A percentile compares a stretch with the other conserved stretches of the same genome.
phyloP scores from a whole-genome alignment of 2,113 vertebrate species.

The Serilophus lunatus region DNA sequence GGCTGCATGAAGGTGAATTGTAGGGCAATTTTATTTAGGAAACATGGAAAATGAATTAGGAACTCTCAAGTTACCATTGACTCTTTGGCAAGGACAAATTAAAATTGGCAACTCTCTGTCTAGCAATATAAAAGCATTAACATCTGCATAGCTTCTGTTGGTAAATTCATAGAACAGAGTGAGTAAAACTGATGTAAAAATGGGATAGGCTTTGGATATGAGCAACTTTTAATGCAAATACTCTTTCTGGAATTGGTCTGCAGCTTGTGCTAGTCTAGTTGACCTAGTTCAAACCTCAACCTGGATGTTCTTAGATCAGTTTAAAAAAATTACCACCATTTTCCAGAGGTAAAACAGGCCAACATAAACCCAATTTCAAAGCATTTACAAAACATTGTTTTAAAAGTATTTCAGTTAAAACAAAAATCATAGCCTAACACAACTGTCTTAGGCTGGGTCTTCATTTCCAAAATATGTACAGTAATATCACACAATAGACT shows the following conservation, averaged over 20 bases:
- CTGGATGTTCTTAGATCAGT: background rate
- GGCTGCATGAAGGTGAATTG: background rate
- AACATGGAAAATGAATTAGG: background rate
- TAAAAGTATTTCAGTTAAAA: background rate
- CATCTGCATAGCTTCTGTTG: constrained; percentile 32
- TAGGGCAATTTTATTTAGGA: background rate
- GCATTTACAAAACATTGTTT: background rate
- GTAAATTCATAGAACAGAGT: background rate
- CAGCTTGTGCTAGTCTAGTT: background rate
- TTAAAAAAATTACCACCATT: background rate
- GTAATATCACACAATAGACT: constrained; percentile 68
- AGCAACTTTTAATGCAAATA: background rate
- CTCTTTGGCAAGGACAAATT: background rate
- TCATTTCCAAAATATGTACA: constrained; percentile 61
- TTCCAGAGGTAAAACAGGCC: background rate
- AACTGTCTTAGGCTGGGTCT: background rate
- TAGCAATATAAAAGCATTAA: background rate
- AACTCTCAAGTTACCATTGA: background rate
- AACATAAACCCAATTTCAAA: background rate
- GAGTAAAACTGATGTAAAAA: background rate
- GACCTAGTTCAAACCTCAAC: background rate
- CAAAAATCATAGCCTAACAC: background rate
- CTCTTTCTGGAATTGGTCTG: background rate
- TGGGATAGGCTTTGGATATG: background rate
- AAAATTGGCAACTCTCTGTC: constrained; percentile 1